Conservation (phyloP, 2,888 invertebrate species). For the Nysson spinosus region DNA sequence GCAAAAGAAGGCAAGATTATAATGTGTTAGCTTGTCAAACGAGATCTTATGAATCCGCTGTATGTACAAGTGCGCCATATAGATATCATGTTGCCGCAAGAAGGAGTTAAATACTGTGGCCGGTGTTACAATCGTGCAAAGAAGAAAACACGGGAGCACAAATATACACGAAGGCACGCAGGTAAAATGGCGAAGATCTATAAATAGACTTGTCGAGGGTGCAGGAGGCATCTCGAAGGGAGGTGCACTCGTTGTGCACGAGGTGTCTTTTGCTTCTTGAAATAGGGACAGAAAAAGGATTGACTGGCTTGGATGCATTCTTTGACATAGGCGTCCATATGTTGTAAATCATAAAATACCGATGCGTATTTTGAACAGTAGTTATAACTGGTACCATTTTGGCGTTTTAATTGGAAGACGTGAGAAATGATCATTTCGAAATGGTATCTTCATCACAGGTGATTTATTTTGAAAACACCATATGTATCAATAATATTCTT, state of each 20-base stretch:
- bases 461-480: no score
- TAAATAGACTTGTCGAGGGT: conserved; percentile 58
- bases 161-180: conserved; percentile 49
- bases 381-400: no score
- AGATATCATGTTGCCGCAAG: conserved; percentile 34
- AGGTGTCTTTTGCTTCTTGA: conserved; percentile 50
- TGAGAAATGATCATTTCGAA: no score
- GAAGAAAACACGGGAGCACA: conserved; percentile 28
- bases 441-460: no score
- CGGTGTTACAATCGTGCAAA: conserved; percentile 34
- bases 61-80: no score
- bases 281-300: conserved; percentile 46
- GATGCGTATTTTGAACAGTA: not conserved
- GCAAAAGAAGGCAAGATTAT: no score
- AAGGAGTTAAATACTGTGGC: conserved; percentile 34
- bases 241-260: conserved; percentile 56
- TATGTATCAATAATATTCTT: no score
- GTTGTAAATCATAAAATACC: conserved; percentile 19
- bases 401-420: no score
- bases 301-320: conserved; percentile 63
- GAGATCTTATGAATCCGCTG: no score
- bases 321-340: conserved; percentile 52
- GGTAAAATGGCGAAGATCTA: conserved; percentile 65
- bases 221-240: conserved; percentile 42
- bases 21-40: no score